A percentile compares a stretch with the other conserved stretches of the same genome.
Evolutionary conservation across 2,888 invertebrate species (phyloP).

Genomic region (Trichopoda pennipes): DNA sequence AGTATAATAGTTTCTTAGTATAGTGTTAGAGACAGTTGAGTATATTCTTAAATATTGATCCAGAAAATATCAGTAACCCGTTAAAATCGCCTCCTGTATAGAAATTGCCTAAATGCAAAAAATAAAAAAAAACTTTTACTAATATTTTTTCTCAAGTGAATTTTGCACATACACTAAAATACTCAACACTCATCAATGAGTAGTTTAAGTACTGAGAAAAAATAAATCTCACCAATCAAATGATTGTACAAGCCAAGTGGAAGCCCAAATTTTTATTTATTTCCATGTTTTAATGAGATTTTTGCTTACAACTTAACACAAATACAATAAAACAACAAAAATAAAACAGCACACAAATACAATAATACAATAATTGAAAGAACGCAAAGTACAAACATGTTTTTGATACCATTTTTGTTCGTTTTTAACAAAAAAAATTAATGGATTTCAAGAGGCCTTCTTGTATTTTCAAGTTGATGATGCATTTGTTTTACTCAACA

Average conservation of each 20-base stretch:
- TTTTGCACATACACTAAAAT: conserved; percentile 1
- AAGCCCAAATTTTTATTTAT: conserved; percentile 18
- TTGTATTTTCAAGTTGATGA: conserved; percentile 60
- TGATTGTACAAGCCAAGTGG: conserved; percentile 20
- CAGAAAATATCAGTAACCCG: no score
- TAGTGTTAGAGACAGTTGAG: no score
- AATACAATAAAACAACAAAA: conserved; percentile 15
- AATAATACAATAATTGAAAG: conserved; percentile 17
- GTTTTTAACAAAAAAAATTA: conserved; percentile 68
- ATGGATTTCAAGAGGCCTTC: conserved; percentile 72
- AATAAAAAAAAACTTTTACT: neutral
- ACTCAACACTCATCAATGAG: neutral
- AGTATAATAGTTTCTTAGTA: no score
- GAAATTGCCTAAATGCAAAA: no score
- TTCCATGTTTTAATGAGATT: conserved; percentile 24
- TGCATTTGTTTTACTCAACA: conserved; percentile 59
- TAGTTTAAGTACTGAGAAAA: conserved; percentile 23
- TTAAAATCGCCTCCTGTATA: no score
- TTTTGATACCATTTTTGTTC: conserved; percentile 62
- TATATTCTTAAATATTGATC: no score
- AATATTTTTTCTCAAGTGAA: conserved; percentile 18
- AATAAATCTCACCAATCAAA: conserved; percentile 43
- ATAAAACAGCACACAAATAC: neutral
- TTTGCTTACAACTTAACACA: conserved; percentile 42
- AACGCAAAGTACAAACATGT: conserved; percentile 58